Conservation (phyloP, 2,797 vertebrate genomes). For the Xenopus petersii region DNA sequence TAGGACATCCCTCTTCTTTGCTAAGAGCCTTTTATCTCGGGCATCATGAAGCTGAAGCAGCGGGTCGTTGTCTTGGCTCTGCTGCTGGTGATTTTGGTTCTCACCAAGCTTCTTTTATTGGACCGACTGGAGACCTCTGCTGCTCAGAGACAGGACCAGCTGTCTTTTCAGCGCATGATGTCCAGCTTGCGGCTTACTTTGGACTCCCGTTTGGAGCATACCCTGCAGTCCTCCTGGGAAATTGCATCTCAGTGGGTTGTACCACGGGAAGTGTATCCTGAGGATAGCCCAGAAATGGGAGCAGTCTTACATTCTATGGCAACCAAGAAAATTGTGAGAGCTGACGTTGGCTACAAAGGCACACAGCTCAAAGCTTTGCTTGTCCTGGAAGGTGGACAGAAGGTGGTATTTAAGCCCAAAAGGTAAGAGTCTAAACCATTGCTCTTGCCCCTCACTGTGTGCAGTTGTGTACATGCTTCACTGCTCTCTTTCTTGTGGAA, state of each 20-base stretch:
- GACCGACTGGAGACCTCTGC: slow-evolving; percentile 92
- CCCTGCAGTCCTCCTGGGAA: slow-evolving; percentile 95
- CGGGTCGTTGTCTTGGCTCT: slow-evolving; percentile 89
- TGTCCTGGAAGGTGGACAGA: slow-evolving; percentile 93
- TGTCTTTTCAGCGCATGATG: slow-evolving; percentile 91
- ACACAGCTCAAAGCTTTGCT: slow-evolving; percentile 94
- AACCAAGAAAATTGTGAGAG: slow-evolving; percentile 81
- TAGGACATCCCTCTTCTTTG: neutral
- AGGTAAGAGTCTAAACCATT: slow-evolving; percentile 67
- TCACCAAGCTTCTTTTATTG: slow-evolving; percentile 95
- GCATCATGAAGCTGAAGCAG: slow-evolving; percentile 97
- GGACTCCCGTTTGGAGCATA: slow-evolving; percentile 85
- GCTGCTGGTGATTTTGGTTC: slow-evolving; percentile 91
- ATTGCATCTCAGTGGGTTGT: slow-evolving; percentile 96
- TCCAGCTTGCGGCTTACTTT: slow-evolving; percentile 77
- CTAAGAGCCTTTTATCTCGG: slow-evolving; percentile 21
- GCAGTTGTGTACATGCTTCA: no score
- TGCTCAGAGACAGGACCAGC: slow-evolving; percentile 86
- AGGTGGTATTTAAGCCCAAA: slow-evolving; percentile 97
- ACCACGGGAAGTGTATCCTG: slow-evolving; percentile 93
- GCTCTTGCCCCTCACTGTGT: no score
- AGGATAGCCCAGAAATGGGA: slow-evolving; percentile 92
- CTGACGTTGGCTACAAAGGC: slow-evolving; percentile 95
- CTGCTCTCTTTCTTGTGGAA: no score
- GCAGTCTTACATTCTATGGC: slow-evolving; percentile 87